Conservation (phyloP, 1,140 invertebrate genomes). For the Zaprionus inermis region DNA sequence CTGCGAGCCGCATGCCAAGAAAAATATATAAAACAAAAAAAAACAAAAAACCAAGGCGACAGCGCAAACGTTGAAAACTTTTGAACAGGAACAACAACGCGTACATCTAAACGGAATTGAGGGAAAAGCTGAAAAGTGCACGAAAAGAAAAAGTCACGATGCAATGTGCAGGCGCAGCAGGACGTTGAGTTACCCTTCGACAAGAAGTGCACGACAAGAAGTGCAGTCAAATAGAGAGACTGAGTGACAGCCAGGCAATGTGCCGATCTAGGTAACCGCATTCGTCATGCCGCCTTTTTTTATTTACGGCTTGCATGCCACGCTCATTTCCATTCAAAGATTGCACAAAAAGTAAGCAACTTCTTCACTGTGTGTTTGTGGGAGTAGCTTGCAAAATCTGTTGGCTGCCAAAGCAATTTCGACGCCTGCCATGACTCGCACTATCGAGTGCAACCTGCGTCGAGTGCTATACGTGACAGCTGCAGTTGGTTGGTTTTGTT, state of each 20-base stretch:
- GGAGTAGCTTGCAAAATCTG: conserved; percentile 12
- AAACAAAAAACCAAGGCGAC: conserved; percentile 1
- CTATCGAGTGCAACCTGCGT: conserved; percentile 37
- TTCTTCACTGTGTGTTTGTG: neutral
- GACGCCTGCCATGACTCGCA: conserved; percentile 57
- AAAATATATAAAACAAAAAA: too few species aligned
- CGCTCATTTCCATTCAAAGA: neutral
- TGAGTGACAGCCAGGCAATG: neutral
- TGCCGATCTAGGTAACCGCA: neutral
- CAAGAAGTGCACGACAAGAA: too few species aligned
- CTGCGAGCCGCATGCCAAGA: conserved; percentile 3
- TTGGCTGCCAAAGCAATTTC: conserved; percentile 45
- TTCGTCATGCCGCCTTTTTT: neutral
- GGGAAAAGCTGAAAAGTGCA: conserved; percentile 2
- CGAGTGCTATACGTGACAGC: conserved; percentile 15
- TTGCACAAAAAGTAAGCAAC: neutral
- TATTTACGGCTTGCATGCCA: neutral
- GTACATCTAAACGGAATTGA: conserved; percentile 21
- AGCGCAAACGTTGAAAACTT: conserved; percentile 13
- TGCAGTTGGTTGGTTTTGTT: conserved; percentile 11
- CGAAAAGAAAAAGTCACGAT: neutral
- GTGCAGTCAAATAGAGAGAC: neutral
- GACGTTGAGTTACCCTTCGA: neutral
- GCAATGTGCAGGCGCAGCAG: too few species aligned
- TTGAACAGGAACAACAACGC: conserved; percentile 8